Conservation (phyloP, 1,140 invertebrate species). For the Chionoecetes opilio region DNA sequence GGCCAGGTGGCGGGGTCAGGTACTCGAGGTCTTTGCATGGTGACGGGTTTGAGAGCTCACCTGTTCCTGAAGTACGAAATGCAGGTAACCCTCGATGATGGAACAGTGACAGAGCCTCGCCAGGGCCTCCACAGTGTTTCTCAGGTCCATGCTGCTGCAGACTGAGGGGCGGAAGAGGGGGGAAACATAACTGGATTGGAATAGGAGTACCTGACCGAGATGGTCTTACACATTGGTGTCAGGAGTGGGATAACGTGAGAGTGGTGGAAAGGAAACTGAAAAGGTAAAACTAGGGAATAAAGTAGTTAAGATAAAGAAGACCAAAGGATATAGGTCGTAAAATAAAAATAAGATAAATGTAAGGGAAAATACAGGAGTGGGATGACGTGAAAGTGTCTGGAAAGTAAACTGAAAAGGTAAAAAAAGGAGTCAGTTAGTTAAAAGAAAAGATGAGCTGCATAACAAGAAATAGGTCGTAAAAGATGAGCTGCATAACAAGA, state of each 20-base stretch:
- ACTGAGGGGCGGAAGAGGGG: slow-evolving; percentile 29
- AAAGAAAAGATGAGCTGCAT: no score
- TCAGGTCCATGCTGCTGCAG: slow-evolving; percentile 69
- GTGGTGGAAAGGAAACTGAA: not conserved
- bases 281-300: not conserved
- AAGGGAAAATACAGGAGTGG: not conserved
- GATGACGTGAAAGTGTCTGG: not conserved
- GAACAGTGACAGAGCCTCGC: slow-evolving; percentile 52
- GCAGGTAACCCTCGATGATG: slow-evolving; percentile 68
- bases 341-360: not conserved
- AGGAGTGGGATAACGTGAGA: not conserved
- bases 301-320: not conserved
- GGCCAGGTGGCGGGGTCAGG: no score
- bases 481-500: no score
- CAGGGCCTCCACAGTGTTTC: slow-evolving; percentile 59
- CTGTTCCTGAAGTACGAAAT: slow-evolving; percentile 75
- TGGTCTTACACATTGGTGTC: not conserved
- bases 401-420: not conserved
- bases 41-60: not conserved
- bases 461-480: no score
- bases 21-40: no score
- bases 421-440: no score
- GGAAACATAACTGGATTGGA: not conserved
- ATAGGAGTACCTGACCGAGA: slow-evolving; percentile 36
- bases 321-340: not conserved